These are phyloP conservation scores for Rhodinocichla rosea DNA, from an alignment of 2,113 vertebrate genomes.

Conservation along the genomic window DNA sequence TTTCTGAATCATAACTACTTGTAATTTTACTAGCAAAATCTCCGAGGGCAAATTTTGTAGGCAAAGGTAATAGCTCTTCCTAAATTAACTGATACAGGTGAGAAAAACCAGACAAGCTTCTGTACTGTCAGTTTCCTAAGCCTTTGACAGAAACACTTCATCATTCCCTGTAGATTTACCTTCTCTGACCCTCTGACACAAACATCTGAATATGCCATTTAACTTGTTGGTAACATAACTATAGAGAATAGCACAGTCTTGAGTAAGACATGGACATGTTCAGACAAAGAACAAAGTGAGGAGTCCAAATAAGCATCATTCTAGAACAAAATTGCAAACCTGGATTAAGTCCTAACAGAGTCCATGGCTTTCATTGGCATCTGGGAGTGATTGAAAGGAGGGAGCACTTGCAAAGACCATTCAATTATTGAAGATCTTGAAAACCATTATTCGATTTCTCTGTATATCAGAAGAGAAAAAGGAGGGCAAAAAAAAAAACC, in stretches of 20 bases:
- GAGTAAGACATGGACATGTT: not conserved
- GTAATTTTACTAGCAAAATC: not conserved
- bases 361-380: not conserved
- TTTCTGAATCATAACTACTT: not conserved
- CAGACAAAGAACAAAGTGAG: not conserved
- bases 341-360: not conserved
- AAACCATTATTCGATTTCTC: not conserved
- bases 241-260: not conserved
- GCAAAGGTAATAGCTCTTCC: not conserved
- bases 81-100: not conserved
- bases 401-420: not conserved
- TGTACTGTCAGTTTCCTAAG: not conserved
- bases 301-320: not conserved
- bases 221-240: not conserved
- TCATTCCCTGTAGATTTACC: not conserved
- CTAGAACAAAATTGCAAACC: not conserved
- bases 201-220: not conserved
- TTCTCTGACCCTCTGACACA: not conserved
- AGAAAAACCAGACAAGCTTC: not conserved
- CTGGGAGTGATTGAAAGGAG: not conserved
- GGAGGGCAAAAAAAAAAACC: accelerated
- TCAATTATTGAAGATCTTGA: not conserved
- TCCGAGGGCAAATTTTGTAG: not conserved
- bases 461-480: not conserved
- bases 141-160: not conserved